Percentiles rank a stretch among this genome's conserved stretches.
These are phyloP conservation scores for Acromyrmex echinatior DNA, from an alignment of 1,140 invertebrate genomes.

Conservation along the genomic window DNA sequence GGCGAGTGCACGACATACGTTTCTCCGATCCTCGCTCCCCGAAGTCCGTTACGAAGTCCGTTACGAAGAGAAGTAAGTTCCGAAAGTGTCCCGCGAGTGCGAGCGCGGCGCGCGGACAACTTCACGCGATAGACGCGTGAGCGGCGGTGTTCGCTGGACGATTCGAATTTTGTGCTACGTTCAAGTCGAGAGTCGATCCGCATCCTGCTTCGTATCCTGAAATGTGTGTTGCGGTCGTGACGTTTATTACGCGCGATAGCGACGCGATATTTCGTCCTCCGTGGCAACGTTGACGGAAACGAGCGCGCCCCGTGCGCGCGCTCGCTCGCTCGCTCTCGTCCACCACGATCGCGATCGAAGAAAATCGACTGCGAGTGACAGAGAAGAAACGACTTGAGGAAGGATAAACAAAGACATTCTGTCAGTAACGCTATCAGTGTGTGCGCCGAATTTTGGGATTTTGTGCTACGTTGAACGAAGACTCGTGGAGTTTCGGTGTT, in stretches of 20 bases:
- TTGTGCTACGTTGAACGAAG: conserved; percentile 33
- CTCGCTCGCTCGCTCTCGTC: neutral
- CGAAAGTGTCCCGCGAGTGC: conserved; percentile 12
- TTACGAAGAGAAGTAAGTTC: neutral
- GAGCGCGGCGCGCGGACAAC: neutral
- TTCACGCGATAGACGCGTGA: neutral
- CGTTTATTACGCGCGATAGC: conserved; percentile 5
- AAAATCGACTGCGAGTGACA: conserved; percentile 34
- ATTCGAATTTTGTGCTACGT: neutral
- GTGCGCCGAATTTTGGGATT: neutral
- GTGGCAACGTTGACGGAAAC: conserved; percentile 19
- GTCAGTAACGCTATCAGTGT: conserved; percentile 41
- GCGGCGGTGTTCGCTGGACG: neutral
- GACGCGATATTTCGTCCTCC: conserved; percentile 19
- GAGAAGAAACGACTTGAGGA: neutral
- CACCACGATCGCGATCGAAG: conserved; percentile 20
- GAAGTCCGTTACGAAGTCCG: neutral
- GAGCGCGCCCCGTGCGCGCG: conserved; percentile 11
- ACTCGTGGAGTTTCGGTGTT: neutral
- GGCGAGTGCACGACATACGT: conserved; percentile 1
- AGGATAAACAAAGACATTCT: conserved; percentile 11
- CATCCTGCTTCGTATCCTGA: neutral
- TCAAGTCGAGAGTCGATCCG: neutral
- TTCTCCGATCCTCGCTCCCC: neutral
- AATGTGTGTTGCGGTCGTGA: conserved; percentile 16